phyloP scores from a whole-genome alignment of 2,888 invertebrate genomes.

The Lasiommata megera region DNA sequence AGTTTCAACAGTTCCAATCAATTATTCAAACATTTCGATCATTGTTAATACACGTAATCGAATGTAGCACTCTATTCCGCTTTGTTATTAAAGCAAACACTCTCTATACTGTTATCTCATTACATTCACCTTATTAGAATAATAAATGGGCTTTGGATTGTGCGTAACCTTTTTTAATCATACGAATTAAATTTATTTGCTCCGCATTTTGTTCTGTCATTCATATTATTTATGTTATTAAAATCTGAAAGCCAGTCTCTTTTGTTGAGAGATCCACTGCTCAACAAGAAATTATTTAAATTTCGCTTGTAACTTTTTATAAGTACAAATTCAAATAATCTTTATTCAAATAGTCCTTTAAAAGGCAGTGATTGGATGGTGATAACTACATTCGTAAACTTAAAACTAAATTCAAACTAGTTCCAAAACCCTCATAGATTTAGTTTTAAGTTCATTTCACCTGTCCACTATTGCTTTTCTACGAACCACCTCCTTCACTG shows the following conservation, averaged over 20 bases:
- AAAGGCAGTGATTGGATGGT: no score
- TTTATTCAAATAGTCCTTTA: no score
- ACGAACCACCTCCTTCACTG: no score
- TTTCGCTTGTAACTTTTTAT: constrained; percentile 1
- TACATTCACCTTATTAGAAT: constrained; percentile 28
- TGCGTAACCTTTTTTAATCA: not conserved
- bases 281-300: constrained; percentile 3
- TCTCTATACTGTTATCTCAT: constrained; percentile 25
- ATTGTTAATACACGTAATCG: constrained; percentile 25
- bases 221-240: not conserved
- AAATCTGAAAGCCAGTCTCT: not conserved
- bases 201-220: not conserved
- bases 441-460: no score
- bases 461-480: no score
- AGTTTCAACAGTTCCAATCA: constrained; percentile 9
- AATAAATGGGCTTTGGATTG: constrained; percentile 21
- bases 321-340: no score
- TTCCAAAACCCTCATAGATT: no score
- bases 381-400: no score
- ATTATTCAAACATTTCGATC: constrained; percentile 21
- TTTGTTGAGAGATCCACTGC: not conserved
- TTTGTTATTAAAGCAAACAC: constrained; percentile 28
- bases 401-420: not conserved
- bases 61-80: constrained; percentile 20
- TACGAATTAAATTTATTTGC: not conserved